Conservation (phyloP, 2,797 vertebrate genomes). For the Phataginus tetradactyla region DNA sequence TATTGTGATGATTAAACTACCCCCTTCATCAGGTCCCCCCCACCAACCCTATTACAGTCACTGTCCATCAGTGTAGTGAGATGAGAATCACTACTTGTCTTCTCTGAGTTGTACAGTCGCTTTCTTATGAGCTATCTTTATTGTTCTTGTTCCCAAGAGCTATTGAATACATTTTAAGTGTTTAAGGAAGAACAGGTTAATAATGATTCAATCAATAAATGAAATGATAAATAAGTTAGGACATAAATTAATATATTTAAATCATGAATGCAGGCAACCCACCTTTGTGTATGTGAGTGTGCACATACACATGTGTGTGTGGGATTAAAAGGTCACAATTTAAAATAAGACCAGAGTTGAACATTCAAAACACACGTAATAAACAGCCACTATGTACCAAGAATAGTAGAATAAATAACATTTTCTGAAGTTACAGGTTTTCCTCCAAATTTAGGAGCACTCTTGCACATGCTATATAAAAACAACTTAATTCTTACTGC, state of each 20-base stretch:
- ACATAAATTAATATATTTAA: neutral
- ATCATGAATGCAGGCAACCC: neutral
- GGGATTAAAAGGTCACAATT: neutral
- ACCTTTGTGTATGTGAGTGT: neutral
- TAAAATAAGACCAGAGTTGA: constrained; percentile 51
- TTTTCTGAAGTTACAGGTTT: constrained; percentile 46
- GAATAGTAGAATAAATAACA: constrained; percentile 55
- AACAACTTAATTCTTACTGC: neutral
- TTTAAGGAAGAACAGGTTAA: constrained; percentile 14
- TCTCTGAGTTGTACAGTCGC: no score
- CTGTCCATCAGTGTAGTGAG: no score
- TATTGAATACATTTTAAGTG: neutral
- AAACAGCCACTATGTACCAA: neutral
- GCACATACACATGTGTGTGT: fast-evolving
- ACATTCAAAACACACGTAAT: constrained; percentile 24
- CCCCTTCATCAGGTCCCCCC: no score
- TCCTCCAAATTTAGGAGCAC: neutral
- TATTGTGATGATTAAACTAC: no score
- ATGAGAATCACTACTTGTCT: no score
- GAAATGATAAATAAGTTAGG: neutral
- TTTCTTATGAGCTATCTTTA: constrained; percentile 12
- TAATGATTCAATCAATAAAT: neutral
- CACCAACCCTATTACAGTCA: no score
- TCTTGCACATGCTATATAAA: neutral
- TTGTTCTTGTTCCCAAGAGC: neutral